Percentiles rank a stretch among this genome's conserved stretches.
phyloP scores from a whole-genome alignment of 2,797 vertebrate genomes.

The Sebastes paucispinis region DNA sequence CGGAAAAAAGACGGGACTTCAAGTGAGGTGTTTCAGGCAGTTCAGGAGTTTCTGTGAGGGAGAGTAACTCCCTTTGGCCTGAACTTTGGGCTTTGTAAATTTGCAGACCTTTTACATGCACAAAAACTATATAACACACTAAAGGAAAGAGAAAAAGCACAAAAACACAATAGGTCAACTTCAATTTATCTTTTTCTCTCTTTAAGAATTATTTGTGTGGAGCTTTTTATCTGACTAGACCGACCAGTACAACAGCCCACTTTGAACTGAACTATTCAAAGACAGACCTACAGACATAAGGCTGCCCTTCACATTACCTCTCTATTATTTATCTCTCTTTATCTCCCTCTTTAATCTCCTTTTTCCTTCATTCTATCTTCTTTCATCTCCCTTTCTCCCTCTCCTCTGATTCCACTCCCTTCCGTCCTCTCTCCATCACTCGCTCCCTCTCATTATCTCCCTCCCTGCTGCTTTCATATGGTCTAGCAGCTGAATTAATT shows the following conservation, averaged over 20 bases:
- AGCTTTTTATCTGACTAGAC: no score
- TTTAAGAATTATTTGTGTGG: no score
- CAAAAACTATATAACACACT: no score
- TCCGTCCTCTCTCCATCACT: constrained; percentile 2
- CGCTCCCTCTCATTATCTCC: constrained; percentile 72
- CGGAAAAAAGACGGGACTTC: accelerated
- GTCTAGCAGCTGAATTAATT: constrained; percentile 97
- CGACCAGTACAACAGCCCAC: background rate
- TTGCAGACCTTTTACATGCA: no score
- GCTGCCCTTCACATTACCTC: background rate
- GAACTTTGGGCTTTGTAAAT: no score
- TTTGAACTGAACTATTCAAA: background rate
- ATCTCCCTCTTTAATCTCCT: constrained; percentile 16
- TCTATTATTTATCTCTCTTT: constrained; percentile 10
- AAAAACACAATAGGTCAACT: no score
- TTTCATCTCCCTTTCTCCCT: background rate
- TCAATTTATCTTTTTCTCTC: no score
- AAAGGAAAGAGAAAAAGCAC: no score
- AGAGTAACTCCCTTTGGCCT: no score
- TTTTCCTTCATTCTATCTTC: background rate
- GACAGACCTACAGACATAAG: background rate
- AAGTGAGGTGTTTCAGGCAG: no score
- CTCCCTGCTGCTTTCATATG: constrained; percentile 83
- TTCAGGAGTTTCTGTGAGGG: no score
- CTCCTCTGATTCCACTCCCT: constrained; percentile 32